Percentiles rank a stretch among this genome's conserved stretches.
Evolutionary conservation across 2,888 invertebrate species (phyloP).

Genomic region (Isotomurus palustris): DNA sequence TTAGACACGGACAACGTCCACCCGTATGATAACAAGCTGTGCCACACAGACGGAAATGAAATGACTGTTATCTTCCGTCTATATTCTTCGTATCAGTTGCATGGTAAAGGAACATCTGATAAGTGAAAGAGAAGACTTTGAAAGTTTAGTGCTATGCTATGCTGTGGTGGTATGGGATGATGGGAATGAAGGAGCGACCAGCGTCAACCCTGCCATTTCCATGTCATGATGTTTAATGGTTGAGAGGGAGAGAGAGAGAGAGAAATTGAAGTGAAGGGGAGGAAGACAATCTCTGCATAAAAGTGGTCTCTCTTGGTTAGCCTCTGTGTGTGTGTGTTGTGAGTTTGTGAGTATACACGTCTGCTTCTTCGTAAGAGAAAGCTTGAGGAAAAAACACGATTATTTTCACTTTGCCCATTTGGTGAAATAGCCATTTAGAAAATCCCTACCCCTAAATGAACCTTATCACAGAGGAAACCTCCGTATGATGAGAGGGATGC

Average conservation of each 20-base stretch:
- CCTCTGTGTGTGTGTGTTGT: too few relatives aligned
- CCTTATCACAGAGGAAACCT: conserved; percentile 1
- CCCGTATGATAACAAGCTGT: not conserved
- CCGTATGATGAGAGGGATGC: not conserved
- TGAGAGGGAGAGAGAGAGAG: conserved; percentile 28
- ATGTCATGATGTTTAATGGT: conserved; percentile 36
- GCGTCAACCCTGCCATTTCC: too few relatives aligned
- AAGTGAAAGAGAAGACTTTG: conserved; percentile 32
- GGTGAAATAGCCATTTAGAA: conserved; percentile 14
- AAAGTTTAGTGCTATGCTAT: conserved; percentile 1
- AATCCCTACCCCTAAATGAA: conserved; percentile 12
- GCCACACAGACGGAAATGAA: too few relatives aligned
- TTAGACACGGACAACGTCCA: not conserved
- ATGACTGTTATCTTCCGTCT: too few relatives aligned
- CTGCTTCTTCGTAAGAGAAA: too few relatives aligned
- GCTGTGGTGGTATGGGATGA: too few relatives aligned
- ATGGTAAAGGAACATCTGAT: conserved; percentile 19
- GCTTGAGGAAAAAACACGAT: too few relatives aligned
- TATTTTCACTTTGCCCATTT: conserved; percentile 23
- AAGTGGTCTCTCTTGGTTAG: not conserved
- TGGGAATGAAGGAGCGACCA: too few relatives aligned
- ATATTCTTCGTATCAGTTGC: not conserved
- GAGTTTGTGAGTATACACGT: too few relatives aligned
- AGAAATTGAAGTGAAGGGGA: conserved; percentile 20
- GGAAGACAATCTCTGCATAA: conserved; percentile 6